Conservation (phyloP, 2,888 invertebrate species). For the Pseudococcus longispinus region DNA sequence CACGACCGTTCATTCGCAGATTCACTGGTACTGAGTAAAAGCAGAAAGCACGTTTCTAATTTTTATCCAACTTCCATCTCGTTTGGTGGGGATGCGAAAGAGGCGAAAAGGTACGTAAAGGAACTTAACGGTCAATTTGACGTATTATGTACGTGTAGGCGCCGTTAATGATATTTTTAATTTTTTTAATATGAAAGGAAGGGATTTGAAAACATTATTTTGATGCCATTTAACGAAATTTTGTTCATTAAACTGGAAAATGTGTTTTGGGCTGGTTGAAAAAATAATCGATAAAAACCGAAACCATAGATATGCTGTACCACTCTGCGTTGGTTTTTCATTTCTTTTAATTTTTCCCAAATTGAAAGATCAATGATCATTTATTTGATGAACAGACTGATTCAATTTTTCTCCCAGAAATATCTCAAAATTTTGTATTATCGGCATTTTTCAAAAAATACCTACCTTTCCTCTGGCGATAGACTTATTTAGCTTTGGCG, state of each 20-base stretch:
- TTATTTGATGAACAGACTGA: too few species aligned
- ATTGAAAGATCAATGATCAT: neutral
- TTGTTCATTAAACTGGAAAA: neutral
- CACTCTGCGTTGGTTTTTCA: neutral
- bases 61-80: slow-evolving; percentile 27
- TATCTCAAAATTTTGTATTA: too few species aligned
- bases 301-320: neutral
- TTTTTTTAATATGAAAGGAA: neutral
- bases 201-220: neutral
- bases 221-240: neutral
- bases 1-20: neutral
- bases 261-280: neutral
- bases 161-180: neutral
- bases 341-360: neutral
- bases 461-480: too few species aligned
- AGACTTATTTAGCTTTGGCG: too few species aligned
- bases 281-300: neutral
- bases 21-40: slow-evolving; percentile 5
- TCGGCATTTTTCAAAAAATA: too few species aligned
- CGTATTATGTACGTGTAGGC: neutral
- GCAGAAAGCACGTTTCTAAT: slow-evolving; percentile 22
- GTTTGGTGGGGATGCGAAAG: slow-evolving; percentile 17
- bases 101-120: neutral
- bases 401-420: too few species aligned
- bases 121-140: neutral